phyloP scores from a whole-genome alignment of 2,113 vertebrate species.

The Eulemur rufifrons region DNA sequence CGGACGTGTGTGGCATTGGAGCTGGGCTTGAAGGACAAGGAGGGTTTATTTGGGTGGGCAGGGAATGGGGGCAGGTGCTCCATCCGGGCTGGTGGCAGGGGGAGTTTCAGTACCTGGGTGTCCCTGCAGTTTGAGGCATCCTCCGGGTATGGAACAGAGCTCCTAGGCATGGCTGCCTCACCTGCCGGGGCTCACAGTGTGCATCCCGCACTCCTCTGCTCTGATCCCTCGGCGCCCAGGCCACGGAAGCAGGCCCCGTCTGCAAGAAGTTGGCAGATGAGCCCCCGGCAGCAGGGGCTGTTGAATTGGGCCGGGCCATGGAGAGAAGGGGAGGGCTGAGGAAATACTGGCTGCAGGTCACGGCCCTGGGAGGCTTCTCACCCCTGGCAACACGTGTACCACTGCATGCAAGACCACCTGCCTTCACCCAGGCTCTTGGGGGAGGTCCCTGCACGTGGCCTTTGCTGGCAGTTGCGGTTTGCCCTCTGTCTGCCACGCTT shows the following conservation, averaged over 20 bases:
- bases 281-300: neutral
- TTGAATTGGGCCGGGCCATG: neutral
- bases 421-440: neutral
- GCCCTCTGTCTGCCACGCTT: neutral
- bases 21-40: neutral
- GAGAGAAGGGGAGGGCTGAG: neutral
- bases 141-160: neutral
- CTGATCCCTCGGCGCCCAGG: neutral
- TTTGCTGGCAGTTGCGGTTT: too few species aligned
- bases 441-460: neutral
- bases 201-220: neutral
- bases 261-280: too few species aligned
- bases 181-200: neutral
- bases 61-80: neutral
- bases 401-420: rapidly evolving
- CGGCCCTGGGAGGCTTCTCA: too few species aligned
- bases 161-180: neutral
- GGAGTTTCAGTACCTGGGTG: too few species aligned
- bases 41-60: neutral
- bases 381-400: too few species aligned
- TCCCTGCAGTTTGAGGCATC: neutral
- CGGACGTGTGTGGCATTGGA: neutral
- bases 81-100: neutral
- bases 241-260: neutral
- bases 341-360: neutral